A percentile compares a stretch with the other conserved stretches of the same genome.
These are phyloP conservation scores for Gymnothorax reevesii DNA, from an alignment of 2,797 vertebrate species.

Conservation along the genomic window DNA sequence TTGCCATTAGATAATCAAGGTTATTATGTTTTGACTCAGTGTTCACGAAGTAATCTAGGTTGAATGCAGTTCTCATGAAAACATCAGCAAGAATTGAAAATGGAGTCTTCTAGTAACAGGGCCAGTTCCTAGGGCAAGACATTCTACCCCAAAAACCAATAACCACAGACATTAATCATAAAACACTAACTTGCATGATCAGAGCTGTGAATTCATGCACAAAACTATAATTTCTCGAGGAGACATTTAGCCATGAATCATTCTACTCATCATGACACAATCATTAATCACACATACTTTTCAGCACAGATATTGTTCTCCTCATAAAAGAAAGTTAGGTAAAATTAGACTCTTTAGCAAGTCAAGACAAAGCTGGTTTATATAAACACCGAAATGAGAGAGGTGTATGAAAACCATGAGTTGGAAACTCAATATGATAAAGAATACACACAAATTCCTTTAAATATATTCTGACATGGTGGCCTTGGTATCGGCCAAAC, in stretches of 20 bases:
- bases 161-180: no score
- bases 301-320: background rate
- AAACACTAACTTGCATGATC: no score
- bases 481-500: background rate
- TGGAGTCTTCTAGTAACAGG: no score
- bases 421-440: background rate
- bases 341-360: background rate
- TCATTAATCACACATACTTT: background rate
- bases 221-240: background rate
- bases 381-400: background rate
- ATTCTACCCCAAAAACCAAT: no score
- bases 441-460: background rate
- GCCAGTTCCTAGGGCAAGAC: no score
- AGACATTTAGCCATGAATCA: background rate
- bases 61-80: no score
- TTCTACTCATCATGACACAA: background rate
- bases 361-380: background rate
- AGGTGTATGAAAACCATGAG: background rate
- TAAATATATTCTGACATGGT: background rate
- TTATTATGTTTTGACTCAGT: no score
- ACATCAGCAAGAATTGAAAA: no score
- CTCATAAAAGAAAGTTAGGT: background rate
- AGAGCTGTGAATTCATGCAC: no score
- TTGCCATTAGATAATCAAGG: no score
- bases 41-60: no score